Conservation (phyloP, 2,797 vertebrate species). For the Hafferia zeledoni region DNA sequence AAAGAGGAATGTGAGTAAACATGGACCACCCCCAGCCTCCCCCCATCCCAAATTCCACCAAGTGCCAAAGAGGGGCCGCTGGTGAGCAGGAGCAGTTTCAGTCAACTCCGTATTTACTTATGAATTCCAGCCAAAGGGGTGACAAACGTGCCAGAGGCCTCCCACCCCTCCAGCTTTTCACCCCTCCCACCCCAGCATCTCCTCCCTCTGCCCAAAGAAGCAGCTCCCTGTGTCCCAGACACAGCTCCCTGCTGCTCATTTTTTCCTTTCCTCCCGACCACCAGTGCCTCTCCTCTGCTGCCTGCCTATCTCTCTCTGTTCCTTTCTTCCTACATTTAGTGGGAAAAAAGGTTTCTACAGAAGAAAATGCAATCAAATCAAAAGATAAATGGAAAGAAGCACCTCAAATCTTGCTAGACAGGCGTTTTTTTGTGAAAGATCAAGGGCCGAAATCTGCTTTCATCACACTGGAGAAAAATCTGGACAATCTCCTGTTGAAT, state of each 20-base stretch:
- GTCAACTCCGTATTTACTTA: background rate
- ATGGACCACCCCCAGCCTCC: background rate
- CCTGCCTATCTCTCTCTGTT: background rate
- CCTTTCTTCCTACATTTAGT: background rate
- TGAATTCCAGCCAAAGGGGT: background rate
- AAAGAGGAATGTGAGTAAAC: constrained; percentile 48
- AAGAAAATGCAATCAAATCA: background rate
- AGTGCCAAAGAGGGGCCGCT: background rate
- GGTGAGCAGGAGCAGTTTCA: background rate
- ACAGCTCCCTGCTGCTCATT: background rate
- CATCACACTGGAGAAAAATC: constrained; percentile 30
- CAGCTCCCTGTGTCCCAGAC: background rate
- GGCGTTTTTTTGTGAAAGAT: background rate
- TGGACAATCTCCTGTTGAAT: constrained; percentile 41
- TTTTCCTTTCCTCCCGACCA: background rate
- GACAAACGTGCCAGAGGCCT: background rate
- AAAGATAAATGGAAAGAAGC: constrained; percentile 3
- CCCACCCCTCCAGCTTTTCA: background rate
- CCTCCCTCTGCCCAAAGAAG: background rate
- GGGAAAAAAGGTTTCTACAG: background rate
- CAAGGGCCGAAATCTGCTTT: constrained; percentile 57
- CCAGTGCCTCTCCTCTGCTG: rapidly evolving
- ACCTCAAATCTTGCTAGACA: background rate
- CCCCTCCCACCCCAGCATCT: background rate
- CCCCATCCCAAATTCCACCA: background rate